These are phyloP conservation scores for Okamejei kenojei DNA, from an alignment of 2,797 vertebrate genomes.

Conservation along the genomic window DNA sequence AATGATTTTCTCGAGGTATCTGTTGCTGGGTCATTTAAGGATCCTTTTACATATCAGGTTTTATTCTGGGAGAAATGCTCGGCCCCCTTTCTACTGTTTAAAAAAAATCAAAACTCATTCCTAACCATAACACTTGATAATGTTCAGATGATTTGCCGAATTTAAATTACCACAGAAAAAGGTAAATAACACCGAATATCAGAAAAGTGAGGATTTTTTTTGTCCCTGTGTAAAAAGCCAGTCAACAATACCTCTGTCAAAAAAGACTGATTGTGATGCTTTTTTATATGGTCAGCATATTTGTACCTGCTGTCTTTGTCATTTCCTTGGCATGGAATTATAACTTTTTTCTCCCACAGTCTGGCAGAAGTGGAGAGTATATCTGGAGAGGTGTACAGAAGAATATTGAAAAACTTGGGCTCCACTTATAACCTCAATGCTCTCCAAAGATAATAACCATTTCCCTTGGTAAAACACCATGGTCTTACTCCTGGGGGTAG, in stretches of 20 bases:
- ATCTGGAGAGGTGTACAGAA: background rate
- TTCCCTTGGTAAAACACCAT: background rate
- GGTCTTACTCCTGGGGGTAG: background rate
- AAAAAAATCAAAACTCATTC: background rate
- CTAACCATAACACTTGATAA: background rate
- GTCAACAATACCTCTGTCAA: background rate
- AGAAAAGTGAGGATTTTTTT: background rate
- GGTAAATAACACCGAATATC: background rate
- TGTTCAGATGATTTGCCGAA: background rate
- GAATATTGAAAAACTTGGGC: background rate
- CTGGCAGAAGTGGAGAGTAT: background rate
- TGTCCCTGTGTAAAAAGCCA: background rate
- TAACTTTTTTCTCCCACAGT: background rate
- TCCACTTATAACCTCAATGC: background rate
- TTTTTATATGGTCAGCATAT: conserved; percentile 14
- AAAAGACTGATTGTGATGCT: background rate
- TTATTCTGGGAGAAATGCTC: background rate
- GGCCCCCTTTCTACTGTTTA: background rate
- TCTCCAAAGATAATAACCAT: no score
- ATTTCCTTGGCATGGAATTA: background rate
- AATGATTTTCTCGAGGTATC: background rate
- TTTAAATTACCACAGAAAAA: background rate
- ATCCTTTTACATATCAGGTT: background rate
- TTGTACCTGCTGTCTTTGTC: background rate
- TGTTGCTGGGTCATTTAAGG: background rate